Base-by-base conservation (phyloP, 2,888 invertebrate species). In the Scelioninae gen. 1 region DNA sequence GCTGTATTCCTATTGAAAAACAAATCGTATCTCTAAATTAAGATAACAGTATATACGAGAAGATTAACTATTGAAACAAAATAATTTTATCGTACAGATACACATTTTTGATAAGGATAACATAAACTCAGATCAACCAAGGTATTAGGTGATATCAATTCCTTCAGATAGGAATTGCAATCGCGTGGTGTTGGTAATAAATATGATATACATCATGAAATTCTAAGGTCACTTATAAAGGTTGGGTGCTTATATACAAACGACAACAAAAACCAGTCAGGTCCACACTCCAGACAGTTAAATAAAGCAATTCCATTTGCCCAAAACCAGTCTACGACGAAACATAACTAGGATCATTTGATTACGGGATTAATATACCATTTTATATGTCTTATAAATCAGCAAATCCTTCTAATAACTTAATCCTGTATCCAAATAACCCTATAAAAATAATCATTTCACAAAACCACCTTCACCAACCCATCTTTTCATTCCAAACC, bases 231-330 rank as follows among this genome's bases (percentile, higher is more conserved):
- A 23, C 40, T 55, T 69, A 38, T 34, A 63, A 45, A 34, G 47
- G 58, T 53, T 53, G 74, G 66, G 68, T 55, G 68, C 55, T 62
- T 60, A 62, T 71, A 13, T 76, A 58, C 68, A 76, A 74, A 66
- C n/a, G 47, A 56, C 43, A 66, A 85, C 43, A 71, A 65, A 47
- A 80, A 85, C 86, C 88, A 88, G 88, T 89, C 89, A 88, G 88
- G 88, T 89, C 85, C 89, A 88, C 86, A 82, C 66, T 85, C 82
- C 83, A 84, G 51, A 76, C 63, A 82, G 84, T 86, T 86, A 85
- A 56, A 51, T 75, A 55, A 88, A 88, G 87, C 87, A 77, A 78
- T 65, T 72, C 69, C 56, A 38, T 69, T 60, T 84, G 69, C 82
- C 85, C 84, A 49, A 83, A 85, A 85, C 86, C 86, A 85, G 56